A percentile compares a stretch with the other conserved stretches of the same genome.
Conservation (phyloP, 2,888 invertebrate species). For the Panorpa germanica region DNA sequence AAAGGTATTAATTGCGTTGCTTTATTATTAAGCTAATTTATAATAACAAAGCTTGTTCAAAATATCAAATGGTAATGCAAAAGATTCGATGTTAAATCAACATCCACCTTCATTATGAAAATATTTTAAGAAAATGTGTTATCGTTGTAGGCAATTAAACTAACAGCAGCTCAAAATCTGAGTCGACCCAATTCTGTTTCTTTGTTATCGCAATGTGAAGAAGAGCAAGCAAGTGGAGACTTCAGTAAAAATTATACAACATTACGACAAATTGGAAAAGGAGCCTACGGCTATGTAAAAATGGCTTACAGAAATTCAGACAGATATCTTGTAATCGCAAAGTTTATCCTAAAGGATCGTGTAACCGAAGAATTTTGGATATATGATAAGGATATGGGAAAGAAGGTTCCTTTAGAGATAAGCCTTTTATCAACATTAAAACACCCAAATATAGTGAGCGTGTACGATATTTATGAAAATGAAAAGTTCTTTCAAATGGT, state of each 20-base stretch:
- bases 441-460: slow-evolving; percentile 47
- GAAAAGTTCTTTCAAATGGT: slow-evolving; percentile 52
- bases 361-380: slow-evolving; percentile 47
- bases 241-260: slow-evolving; percentile 38
- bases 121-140: slow-evolving; percentile 4
- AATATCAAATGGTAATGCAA: too few species aligned
- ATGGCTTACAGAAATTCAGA: slow-evolving; percentile 42
- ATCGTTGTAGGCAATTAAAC: slow-evolving; percentile 6
- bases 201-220: slow-evolving; percentile 31
- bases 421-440: slow-evolving; percentile 40
- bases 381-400: slow-evolving; percentile 28
- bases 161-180: slow-evolving; percentile 16
- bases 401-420: slow-evolving; percentile 41
- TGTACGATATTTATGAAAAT: slow-evolving; percentile 48
- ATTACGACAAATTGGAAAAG: slow-evolving; percentile 40
- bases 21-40: too few species aligned
- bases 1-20: too few species aligned
- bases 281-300: slow-evolving; percentile 54
- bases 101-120: slow-evolving; percentile 6
- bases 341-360: slow-evolving; percentile 48
- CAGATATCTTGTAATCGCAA: slow-evolving; percentile 41
- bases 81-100: slow-evolving; percentile 12
- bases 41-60: too few species aligned
- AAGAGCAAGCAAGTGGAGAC: slow-evolving; percentile 32
- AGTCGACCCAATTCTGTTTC: slow-evolving; percentile 36